Evolutionary conservation across 2,113 vertebrate species (phyloP).

Genomic region (Prunella fulvescens): DNA sequence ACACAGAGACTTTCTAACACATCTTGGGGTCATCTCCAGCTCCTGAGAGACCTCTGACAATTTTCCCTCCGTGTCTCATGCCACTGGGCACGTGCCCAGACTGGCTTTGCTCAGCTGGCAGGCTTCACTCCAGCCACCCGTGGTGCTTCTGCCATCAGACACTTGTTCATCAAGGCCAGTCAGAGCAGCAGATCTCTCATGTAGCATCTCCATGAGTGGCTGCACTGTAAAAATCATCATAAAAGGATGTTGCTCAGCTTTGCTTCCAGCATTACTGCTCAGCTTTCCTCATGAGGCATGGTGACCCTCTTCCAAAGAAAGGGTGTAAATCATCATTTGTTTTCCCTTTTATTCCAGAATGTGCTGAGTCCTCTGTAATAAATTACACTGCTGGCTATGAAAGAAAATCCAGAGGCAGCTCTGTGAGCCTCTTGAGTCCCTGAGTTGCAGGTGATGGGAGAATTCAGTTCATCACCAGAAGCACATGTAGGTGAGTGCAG

Average conservation of each 20-base stretch:
- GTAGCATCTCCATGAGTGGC: not conserved
- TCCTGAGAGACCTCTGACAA: not conserved
- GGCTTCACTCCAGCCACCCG: not conserved
- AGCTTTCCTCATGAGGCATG: not conserved
- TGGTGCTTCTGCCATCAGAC: not conserved
- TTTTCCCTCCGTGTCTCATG: not conserved
- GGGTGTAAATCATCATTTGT: not conserved
- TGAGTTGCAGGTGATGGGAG: not conserved
- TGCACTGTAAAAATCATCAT: not conserved
- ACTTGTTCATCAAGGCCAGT: not conserved
- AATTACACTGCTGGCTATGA: not conserved
- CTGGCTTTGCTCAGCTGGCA: not conserved
- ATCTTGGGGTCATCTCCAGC: too few species aligned
- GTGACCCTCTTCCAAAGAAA: constrained; percentile 1
- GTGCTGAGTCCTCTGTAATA: not conserved
- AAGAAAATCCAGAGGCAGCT: not conserved
- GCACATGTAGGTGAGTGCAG: not conserved
- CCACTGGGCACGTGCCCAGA: not conserved
- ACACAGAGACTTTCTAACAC: too few species aligned
- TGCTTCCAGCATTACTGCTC: not conserved
- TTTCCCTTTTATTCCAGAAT: not conserved
- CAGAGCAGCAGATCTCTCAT: constrained; percentile 8
- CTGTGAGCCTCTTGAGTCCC: not conserved
- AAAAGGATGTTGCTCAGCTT: not conserved
- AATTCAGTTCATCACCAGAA: not conserved